These are phyloP conservation scores for Turdus rufiventris DNA, from an alignment of 2,113 vertebrate species.

Conservation along the genomic window DNA sequence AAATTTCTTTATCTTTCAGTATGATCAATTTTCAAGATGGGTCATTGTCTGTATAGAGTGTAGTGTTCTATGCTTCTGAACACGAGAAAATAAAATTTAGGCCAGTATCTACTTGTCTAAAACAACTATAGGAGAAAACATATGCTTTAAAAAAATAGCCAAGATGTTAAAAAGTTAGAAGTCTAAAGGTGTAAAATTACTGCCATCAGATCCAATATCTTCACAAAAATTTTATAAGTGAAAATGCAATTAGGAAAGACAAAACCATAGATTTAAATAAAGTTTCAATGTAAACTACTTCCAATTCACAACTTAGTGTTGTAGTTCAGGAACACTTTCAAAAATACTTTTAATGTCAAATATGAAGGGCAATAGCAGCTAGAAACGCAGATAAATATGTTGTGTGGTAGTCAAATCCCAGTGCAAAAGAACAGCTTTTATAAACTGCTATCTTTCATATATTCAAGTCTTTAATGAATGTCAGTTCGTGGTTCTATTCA, in stretches of 20 bases:
- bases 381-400: not conserved
- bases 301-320: not conserved
- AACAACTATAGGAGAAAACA: not conserved
- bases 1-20: not conserved
- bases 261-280: not conserved
- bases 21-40: not conserved
- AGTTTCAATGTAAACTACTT: not conserved
- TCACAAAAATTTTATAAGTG: not conserved
- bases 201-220: not conserved
- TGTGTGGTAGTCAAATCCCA: not conserved
- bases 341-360: not conserved
- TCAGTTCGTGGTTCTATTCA: not conserved
- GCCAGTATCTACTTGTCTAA: not conserved
- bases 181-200: not conserved
- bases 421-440: not conserved
- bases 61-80: not conserved
- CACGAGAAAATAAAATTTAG: not conserved
- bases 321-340: not conserved
- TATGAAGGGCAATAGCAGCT: not conserved
- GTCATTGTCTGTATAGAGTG: not conserved
- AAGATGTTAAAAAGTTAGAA: not conserved
- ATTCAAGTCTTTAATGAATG: not conserved
- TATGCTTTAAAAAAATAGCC: accelerated
- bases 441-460: not conserved
- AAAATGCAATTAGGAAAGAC: not conserved